A percentile compares a stretch with the other conserved stretches of the same genome.
These are phyloP conservation scores for Hymenopus coronatus DNA, from an alignment of 2,888 invertebrate species.

Conservation along the genomic window DNA sequence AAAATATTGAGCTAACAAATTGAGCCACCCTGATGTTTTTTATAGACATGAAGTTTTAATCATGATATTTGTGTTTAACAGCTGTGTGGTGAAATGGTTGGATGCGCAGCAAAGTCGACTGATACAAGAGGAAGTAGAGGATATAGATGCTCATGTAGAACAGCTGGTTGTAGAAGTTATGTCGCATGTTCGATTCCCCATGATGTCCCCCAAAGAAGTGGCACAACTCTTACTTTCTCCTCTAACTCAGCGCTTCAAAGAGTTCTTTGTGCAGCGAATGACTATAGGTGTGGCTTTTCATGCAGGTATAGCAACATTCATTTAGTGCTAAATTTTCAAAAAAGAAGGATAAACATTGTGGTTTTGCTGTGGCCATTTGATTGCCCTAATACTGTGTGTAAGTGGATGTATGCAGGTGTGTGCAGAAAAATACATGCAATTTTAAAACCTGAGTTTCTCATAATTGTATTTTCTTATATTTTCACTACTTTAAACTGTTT, in stretches of 20 bases:
- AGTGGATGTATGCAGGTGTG: too few relatives aligned
- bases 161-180: conserved; percentile 71
- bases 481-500: too few relatives aligned
- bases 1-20: too few relatives aligned
- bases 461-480: too few relatives aligned
- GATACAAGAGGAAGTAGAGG: conserved; percentile 50
- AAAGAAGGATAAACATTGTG: too few relatives aligned
- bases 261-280: conserved; percentile 84
- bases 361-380: too few relatives aligned
- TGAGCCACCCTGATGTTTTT: too few relatives aligned
- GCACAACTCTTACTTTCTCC: conserved; percentile 77
- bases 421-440: too few relatives aligned
- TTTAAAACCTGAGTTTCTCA: too few relatives aligned
- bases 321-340: too few relatives aligned
- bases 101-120: conserved; percentile 63
- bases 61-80: conserved; percentile 40
- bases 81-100: conserved; percentile 76
- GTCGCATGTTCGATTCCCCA: conserved; percentile 77
- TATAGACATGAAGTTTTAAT: neutral
- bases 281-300: conserved; percentile 88
- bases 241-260: conserved; percentile 75
- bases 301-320: conserved; percentile 53
- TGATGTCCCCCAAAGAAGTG: conserved; percentile 90
- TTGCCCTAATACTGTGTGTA: too few relatives aligned
- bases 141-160: conserved; percentile 61